Evolutionary conservation across 23 tunicate species (phyloP), one percentile per base, ranked within the genome.

Genomic region (Halocynthia roretzi): DNA sequence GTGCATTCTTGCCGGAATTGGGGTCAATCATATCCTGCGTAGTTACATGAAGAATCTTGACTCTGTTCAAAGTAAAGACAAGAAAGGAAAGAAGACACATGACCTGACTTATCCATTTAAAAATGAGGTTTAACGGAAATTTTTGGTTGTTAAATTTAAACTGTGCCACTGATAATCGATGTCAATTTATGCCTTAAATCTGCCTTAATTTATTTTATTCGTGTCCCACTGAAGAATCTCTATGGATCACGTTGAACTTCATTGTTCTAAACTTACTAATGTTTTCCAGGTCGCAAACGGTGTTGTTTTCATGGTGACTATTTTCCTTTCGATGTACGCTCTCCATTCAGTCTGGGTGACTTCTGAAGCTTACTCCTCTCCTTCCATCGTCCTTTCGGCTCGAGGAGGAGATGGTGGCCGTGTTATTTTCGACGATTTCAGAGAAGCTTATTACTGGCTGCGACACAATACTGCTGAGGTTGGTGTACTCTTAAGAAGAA

Each of bases 401-500:
- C 70, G 83, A 8, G 86, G 99, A 15, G 91, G 88, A 12, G 99
- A 95, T 71, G 99, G 99, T 18, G 89, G 91, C 21, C 85, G 99
- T 7, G 86, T 89, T 68, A 95, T 95, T 23, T 89, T 95, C 83
- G 99, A 95, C 72, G 99, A 95, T 71, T 95, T 89, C 80, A 82
- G 99, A 80, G 96, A 95, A 68, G 99, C 99, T 54, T 95, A 95
- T 52, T 95, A 95, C 81, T 89, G 99, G 99, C 96, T 95, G 53
- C 74, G 90, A 74, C 91, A 91, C 61, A 95, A 95, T 75, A 95
- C 99, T 62, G 88, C 95, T 22, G 92, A 86, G 91, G 98, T 91
- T 44, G 11, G 81, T 56, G n/a, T 14, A n/a, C 11, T 10, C 19
- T 12, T 72, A 12, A 31, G 10, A 17, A 10, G 68, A 52, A 10